These are phyloP conservation scores for Malacoctenus gilli DNA, from an alignment of 2,797 vertebrate species.

Conservation along the genomic window DNA sequence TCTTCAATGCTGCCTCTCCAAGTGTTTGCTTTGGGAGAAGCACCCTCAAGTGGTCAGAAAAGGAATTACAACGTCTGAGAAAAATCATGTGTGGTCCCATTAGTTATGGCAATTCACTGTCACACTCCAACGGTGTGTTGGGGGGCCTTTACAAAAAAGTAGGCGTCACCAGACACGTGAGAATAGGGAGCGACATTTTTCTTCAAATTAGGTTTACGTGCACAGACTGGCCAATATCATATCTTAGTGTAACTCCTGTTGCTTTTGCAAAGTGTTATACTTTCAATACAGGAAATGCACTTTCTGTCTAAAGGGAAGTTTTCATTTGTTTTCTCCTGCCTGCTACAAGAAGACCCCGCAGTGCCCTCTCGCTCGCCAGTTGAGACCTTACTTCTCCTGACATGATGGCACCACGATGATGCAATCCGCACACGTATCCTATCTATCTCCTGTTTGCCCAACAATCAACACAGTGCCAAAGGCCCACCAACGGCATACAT, in stretches of 20 bases:
- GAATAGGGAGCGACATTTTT: neutral
- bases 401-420: conserved; percentile 81
- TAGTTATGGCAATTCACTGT: neutral
- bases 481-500: conserved; percentile 86
- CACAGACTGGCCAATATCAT: neutral
- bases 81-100: conserved; percentile 25
- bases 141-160: no score
- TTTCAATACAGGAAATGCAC: no score
- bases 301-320: no score
- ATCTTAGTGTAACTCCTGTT: neutral
- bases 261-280: neutral
- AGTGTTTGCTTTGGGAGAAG: conserved; percentile 37
- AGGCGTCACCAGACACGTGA: no score
- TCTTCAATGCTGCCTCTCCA: neutral
- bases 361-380: conserved; percentile 75
- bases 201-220: neutral
- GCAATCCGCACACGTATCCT: conserved; percentile 64
- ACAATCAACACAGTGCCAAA: conserved; percentile 88
- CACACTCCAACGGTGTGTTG: no score
- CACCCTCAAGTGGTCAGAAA: conserved; percentile 53
- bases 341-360: conserved; percentile 19
- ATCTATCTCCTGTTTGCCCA: conserved; percentile 81
- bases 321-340: conserved; percentile 3
- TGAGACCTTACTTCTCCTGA: conserved; percentile 87
- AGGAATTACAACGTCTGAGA: conserved; percentile 22